A percentile compares a stretch with the other conserved stretches of the same genome.
Conservation (phyloP, 2,113 vertebrate species). For the Meles meles region DNA sequence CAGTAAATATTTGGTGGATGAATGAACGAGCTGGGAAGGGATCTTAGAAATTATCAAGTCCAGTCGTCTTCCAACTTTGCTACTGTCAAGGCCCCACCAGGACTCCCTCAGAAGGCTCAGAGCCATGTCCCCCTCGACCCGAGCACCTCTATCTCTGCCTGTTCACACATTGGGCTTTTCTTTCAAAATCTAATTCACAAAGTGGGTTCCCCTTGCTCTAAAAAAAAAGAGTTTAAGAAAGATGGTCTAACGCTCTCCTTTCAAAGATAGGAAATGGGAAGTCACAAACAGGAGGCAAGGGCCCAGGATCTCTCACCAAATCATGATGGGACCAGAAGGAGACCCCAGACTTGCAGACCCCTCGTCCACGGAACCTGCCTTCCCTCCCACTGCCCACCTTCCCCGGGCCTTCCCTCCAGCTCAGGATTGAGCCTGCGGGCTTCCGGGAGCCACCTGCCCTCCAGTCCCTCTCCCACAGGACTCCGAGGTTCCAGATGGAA, state of each 20-base stretch:
- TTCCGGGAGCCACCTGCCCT: not conserved
- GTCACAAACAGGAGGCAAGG: not conserved
- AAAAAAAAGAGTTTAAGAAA: not conserved
- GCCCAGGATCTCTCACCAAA: not conserved
- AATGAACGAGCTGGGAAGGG: not conserved
- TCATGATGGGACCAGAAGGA: not conserved
- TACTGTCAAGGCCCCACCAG: accelerated
- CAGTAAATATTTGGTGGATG: accelerated
- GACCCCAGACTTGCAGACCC: accelerated
- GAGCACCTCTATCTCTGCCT: not conserved
- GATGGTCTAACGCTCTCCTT: not conserved
- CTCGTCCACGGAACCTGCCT: accelerated
- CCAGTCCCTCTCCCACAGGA: not conserved
- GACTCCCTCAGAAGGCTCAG: not conserved
- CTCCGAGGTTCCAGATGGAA: not conserved
- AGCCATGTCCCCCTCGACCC: accelerated
- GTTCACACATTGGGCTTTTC: not conserved
- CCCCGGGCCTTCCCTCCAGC: no score
- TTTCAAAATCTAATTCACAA: not conserved
- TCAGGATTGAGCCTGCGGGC: accelerated
- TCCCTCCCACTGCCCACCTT: not conserved
- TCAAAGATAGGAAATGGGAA: not conserved
- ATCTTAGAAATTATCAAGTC: not conserved
- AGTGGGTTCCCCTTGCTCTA: not conserved
- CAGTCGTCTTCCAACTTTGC: no score